Base-by-base conservation (phyloP, 2,797 vertebrate genomes). In the Spinus olivaceus region DNA sequence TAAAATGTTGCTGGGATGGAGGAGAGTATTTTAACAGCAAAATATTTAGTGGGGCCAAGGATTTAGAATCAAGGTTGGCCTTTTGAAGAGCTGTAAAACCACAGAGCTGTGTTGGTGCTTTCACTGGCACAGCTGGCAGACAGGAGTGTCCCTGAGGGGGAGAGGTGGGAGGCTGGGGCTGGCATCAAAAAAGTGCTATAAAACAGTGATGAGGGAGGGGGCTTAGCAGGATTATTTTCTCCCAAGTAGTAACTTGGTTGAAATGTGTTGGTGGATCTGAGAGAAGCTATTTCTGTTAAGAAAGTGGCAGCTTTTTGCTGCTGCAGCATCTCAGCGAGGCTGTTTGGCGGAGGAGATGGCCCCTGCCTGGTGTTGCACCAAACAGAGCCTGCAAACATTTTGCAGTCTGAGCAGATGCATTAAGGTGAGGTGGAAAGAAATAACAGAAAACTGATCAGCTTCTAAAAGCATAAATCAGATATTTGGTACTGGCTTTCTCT, bases 61-160 rank as follows among this genome's bases (percentile, higher is more conserved):
- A 30, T 65, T 79, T 27, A 69, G 53, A 51, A 32, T 65, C 8
- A 65, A 53, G 64, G 18, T 1, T 79, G 50, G 22, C 39, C 17
- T 92, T 90, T 24, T 47, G 81, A 67, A 51, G 54, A 61, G 42
- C 44, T 60, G 28, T 32, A 44, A 33, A 86, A 23, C 13, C 7
- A 0, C 0, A 0, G 59, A 50, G 7, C 39, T 86, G n/a, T 72
- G 35, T 44, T n/a, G 44, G 61, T 71, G 56, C 56, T 81, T 60
- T 44, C 44, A 4, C 8, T 21, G 32, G 47, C 72, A 32, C 27
- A 39, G 51, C 74, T 89, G 82, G 63, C 42, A 64, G 63, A 10
- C 32, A n/a, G 49, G 28, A 56, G 20, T 3, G 8, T 39, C 2
- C 2, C 44, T 73, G 56, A 0, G 0, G 35, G 42, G 33, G 27